Conservation (phyloP, 2,888 invertebrate genomes). For the Campoletis raptor region DNA sequence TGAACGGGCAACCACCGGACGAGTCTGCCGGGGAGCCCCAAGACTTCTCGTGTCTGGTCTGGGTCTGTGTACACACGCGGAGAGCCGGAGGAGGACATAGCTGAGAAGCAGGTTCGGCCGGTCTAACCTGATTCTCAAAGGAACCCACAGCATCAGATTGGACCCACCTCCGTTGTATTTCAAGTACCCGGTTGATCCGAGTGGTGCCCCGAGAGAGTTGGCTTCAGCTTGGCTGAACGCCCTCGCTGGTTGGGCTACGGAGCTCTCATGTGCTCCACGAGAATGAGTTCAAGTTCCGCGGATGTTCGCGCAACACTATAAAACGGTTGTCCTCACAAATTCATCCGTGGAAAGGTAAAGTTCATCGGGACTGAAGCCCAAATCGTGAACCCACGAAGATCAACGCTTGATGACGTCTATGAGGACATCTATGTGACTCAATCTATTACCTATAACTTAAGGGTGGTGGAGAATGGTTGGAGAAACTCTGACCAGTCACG, state of each 20-base stretch:
- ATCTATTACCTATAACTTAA: background rate
- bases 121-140: slow-evolving; percentile 85
- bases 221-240: slow-evolving; percentile 71
- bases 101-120: slow-evolving; percentile 84
- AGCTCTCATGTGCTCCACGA: background rate
- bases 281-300: slow-evolving; percentile 27
- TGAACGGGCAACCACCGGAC: slow-evolving; percentile 56
- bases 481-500: background rate
- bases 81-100: slow-evolving; percentile 74
- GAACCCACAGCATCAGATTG: slow-evolving; percentile 82
- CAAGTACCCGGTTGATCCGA: slow-evolving; percentile 71
- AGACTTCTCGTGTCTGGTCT: slow-evolving; percentile 18
- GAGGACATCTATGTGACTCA: background rate
- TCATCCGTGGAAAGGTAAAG: background rate
- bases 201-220: slow-evolving; percentile 18
- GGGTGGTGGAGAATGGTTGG: background rate
- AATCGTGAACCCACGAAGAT: background rate
- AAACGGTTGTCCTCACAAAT: background rate
- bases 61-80: slow-evolving; percentile 54
- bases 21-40: slow-evolving; percentile 38
- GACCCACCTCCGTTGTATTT: slow-evolving; percentile 84
- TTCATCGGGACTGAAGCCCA: background rate
- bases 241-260: slow-evolving; percentile 75
- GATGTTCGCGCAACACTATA: background rate
- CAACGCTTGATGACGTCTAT: background rate